These are phyloP conservation scores for Nemopilema nomurai DNA, from an alignment of 30 jellyfish, hydroid and myxozoan genomes.

Conservation along the genomic window DNA sequence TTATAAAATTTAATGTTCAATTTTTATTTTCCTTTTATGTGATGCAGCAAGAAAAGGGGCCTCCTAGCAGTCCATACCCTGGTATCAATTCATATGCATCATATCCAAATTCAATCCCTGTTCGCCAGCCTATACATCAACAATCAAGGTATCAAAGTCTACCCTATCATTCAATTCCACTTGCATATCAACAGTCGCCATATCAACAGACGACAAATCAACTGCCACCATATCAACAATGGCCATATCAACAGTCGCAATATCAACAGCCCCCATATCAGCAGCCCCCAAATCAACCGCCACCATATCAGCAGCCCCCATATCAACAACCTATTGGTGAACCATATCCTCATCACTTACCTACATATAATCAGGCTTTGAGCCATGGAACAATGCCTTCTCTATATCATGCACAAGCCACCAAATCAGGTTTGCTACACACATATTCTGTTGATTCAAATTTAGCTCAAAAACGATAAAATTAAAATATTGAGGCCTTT, in stretches of 20 bases:
- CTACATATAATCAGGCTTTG: neutral
- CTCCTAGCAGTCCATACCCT: neutral
- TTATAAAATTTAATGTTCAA: too few species aligned
- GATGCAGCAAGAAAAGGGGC: neutral
- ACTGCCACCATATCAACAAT: conserved; percentile 11
- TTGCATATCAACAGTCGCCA: neutral
- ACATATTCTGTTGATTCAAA: too few species aligned
- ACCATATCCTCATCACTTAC: neutral
- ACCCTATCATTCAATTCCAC: conserved; percentile 8
- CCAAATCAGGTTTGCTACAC: too few species aligned
- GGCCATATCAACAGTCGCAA: conserved; percentile 10
- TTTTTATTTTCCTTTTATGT: neutral
- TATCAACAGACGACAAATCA: too few species aligned
- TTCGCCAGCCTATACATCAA: neutral
- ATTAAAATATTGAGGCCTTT: neutral
- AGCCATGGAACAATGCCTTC: too few species aligned
- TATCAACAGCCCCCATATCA: conserved; percentile 17
- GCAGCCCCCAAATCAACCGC: conserved; percentile 26
- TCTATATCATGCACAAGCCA: too few species aligned
- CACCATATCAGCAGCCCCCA: conserved; percentile 14
- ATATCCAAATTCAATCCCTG: neutral
- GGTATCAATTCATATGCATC: neutral
- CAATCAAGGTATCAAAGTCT: neutral
- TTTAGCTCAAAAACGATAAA: too few species aligned
- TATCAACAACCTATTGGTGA: neutral